phyloP scores from a whole-genome alignment of 2,888 invertebrate genomes.

The Agriopis leucophaearia region DNA sequence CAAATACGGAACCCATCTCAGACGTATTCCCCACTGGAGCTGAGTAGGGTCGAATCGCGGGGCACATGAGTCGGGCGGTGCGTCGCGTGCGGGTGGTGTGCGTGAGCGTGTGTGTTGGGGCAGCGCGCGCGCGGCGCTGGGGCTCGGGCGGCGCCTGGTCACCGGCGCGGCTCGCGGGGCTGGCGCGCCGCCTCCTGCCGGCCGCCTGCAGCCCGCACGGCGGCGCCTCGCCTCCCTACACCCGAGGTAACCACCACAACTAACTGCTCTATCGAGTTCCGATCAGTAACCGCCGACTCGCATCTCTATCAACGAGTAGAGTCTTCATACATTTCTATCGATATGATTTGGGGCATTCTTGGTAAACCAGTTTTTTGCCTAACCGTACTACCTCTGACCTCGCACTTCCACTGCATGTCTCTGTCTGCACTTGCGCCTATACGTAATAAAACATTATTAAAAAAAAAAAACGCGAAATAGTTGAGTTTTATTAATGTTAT shows the following conservation, averaged over 20 bases:
- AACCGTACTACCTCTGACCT: slow-evolving; percentile 9
- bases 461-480: neutral
- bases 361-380: slow-evolving; percentile 4
- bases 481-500: neutral
- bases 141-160: slow-evolving; percentile 63
- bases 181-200: slow-evolving; percentile 88
- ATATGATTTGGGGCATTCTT: neutral
- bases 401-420: slow-evolving; percentile 18
- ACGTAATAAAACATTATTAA: neutral
- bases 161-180: slow-evolving; percentile 80
- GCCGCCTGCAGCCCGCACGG: slow-evolving; percentile 90
- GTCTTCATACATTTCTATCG: neutral
- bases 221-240: slow-evolving; percentile 90
- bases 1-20: slow-evolving; percentile 6
- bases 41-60: slow-evolving; percentile 58
- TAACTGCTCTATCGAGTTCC: neutral
- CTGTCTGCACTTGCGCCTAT: slow-evolving; percentile 12
- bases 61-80: slow-evolving; percentile 61
- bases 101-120: slow-evolving; percentile 81
- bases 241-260: slow-evolving; percentile 86
- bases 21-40: slow-evolving; percentile 39
- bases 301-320: neutral
- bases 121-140: slow-evolving; percentile 71
- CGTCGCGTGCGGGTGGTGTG: slow-evolving; percentile 62
- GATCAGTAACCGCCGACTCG: neutral